These are phyloP conservation scores for Argyra leucocephala DNA, from an alignment of 2,888 invertebrate genomes.

Conservation along the genomic window DNA sequence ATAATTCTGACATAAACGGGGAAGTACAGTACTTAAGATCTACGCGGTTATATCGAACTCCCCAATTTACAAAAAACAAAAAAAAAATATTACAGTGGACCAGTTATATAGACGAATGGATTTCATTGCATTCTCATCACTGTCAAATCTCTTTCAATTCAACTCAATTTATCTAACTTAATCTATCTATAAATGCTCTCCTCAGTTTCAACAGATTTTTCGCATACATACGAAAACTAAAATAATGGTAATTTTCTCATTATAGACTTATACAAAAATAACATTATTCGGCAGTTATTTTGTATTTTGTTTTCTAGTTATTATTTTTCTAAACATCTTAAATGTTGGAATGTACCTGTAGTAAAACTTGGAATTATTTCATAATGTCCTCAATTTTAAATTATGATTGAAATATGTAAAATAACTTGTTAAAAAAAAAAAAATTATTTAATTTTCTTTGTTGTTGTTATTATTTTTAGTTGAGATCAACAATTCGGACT, in stretches of 20 bases:
- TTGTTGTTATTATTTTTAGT: neutral
- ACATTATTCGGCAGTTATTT: constrained; percentile 1
- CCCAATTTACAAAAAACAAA: too few species aligned
- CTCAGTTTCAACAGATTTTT: too few species aligned
- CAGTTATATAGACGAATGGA: too few species aligned
- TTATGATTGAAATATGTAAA: constrained; percentile 4
- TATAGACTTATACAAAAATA: neutral
- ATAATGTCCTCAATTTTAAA: neutral
- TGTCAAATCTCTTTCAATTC: too few species aligned
- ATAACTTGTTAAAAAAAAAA: constrained; percentile 1
- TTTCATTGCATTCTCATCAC: too few species aligned
- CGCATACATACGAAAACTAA: neutral
- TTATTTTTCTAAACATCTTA: neutral
- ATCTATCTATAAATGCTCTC: too few species aligned
- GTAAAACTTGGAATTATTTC: constrained; percentile 1
- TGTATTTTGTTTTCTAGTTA: neutral
- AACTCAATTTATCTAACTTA: too few species aligned
- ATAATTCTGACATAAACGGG: too few species aligned
- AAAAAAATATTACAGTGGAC: too few species aligned
- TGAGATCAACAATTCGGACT: neutral
- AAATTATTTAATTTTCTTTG: neutral
- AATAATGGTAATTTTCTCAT: constrained; percentile 1
- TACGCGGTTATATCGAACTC: too few species aligned
- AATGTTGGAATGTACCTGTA: neutral
- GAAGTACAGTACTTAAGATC: too few species aligned